Percentiles rank a stretch among this genome's conserved stretches.
These are phyloP conservation scores for Bos javanicus DNA, from an alignment of 2,113 vertebrate species.

Conservation along the genomic window DNA sequence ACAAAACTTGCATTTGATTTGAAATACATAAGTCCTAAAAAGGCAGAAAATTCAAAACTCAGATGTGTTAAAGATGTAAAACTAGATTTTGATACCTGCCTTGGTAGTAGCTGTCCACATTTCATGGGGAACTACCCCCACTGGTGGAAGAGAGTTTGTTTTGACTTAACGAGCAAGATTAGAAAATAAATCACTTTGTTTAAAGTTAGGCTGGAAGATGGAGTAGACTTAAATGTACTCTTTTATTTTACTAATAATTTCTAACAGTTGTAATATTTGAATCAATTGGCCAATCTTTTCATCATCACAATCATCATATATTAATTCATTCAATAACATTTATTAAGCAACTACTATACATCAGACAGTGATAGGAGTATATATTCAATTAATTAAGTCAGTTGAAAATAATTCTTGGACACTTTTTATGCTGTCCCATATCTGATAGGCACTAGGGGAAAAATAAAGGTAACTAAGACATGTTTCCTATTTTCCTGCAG, in stretches of 20 bases:
- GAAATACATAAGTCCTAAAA: background rate
- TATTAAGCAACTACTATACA: background rate
- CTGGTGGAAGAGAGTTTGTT: background rate
- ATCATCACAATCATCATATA: background rate
- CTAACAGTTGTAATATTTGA: background rate
- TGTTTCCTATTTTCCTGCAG: background rate
- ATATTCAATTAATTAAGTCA: background rate
- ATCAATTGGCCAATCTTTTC: background rate
- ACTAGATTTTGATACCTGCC: background rate
- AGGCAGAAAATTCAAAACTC: background rate
- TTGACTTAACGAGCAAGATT: background rate
- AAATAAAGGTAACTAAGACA: background rate
- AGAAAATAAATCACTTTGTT: background rate
- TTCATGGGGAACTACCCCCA: background rate
- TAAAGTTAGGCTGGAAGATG: background rate
- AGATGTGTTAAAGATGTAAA: background rate
- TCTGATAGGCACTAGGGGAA: background rate
- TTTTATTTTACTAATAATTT: background rate
- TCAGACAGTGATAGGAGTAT: background rate
- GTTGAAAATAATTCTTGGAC: background rate
- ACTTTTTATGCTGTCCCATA: background rate
- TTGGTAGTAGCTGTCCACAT: background rate
- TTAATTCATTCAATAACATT: background rate
- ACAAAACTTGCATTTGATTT: background rate
- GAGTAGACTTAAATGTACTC: background rate